Percentiles rank a stretch among this genome's conserved stretches.
phyloP scores from a whole-genome alignment of 1,140 invertebrate genomes.

The Globodera rostochiensis region DNA sequence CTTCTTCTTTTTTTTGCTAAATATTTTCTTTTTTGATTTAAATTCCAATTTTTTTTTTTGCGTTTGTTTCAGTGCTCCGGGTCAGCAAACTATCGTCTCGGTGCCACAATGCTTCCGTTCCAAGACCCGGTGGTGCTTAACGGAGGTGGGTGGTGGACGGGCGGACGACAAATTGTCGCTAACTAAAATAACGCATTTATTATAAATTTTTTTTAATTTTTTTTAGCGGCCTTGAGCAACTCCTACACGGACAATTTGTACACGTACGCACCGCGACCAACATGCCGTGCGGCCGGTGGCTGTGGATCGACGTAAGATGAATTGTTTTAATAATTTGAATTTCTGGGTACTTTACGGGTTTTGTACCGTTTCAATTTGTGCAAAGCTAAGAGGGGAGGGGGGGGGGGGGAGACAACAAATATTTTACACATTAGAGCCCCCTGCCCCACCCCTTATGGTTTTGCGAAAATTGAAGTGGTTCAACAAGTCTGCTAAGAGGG shows the following conservation, averaged over 20 bases:
- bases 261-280: conserved; percentile 57
- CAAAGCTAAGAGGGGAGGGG: too few species aligned
- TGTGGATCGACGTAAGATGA: conserved; percentile 53
- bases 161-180: conserved; percentile 12
- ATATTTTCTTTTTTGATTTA: too few species aligned
- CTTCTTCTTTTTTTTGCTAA: too few species aligned
- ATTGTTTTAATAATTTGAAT: too few species aligned
- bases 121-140: not conserved
- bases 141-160: not conserved
- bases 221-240: conserved; percentile 56
- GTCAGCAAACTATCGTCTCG: conserved; percentile 49
- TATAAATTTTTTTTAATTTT: conserved; percentile 22
- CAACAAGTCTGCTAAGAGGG: too few species aligned
- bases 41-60: not conserved
- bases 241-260: conserved; percentile 63
- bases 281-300: conserved; percentile 36
- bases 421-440: too few species aligned
- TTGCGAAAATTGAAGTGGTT: too few species aligned
- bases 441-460: too few species aligned
- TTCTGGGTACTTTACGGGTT: too few species aligned
- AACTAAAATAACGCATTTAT: not conserved
- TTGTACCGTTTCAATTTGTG: too few species aligned
- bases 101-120: conserved; percentile 58
- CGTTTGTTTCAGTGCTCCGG: conserved; percentile 29
- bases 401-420: too few species aligned